Evolutionary conservation across 2,888 invertebrate genomes (phyloP).

Genomic region (Cordilura impudica): DNA sequence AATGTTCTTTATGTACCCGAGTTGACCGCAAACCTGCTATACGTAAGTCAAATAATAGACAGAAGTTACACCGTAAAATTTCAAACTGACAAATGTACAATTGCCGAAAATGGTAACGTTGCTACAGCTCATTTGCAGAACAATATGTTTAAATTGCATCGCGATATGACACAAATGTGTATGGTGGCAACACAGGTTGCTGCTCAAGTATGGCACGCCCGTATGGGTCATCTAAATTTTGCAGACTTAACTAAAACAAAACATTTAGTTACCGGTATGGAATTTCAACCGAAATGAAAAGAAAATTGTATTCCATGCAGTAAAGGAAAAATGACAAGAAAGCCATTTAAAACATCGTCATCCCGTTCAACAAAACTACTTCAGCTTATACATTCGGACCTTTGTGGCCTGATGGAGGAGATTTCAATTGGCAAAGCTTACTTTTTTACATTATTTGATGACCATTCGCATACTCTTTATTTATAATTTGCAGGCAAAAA

Average conservation of each 20-base stretch:
- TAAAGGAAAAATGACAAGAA: not conserved
- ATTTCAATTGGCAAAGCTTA: constrained; percentile 9
- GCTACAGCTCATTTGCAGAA: not conserved
- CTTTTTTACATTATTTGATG: constrained; percentile 6
- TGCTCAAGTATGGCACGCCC: constrained; percentile 19
- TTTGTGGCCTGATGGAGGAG: constrained; percentile 22
- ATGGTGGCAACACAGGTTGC: not conserved
- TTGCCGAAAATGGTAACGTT: not conserved
- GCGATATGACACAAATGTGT: not conserved
- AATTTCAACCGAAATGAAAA: not conserved
- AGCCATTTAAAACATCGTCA: constrained; percentile 2
- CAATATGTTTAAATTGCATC: not conserved
- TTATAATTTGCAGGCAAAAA: too few relatives aligned
- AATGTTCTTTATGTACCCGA: too few relatives aligned
- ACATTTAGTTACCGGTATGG: not conserved
- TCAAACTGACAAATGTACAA: not conserved
- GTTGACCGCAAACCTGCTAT: constrained; percentile 19
- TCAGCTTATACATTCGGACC: constrained; percentile 17
- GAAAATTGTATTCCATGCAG: not conserved
- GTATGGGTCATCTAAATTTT: constrained; percentile 31
- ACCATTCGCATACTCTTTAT: constrained; percentile 4
- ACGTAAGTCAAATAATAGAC: constrained; percentile 9
- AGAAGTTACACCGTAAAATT: constrained; percentile 17
- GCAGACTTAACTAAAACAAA: not conserved
- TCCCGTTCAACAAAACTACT: constrained; percentile 1